These are phyloP conservation scores for Sarcophaga peregrina DNA, from an alignment of 1,140 invertebrate species.

Conservation along the genomic window DNA sequence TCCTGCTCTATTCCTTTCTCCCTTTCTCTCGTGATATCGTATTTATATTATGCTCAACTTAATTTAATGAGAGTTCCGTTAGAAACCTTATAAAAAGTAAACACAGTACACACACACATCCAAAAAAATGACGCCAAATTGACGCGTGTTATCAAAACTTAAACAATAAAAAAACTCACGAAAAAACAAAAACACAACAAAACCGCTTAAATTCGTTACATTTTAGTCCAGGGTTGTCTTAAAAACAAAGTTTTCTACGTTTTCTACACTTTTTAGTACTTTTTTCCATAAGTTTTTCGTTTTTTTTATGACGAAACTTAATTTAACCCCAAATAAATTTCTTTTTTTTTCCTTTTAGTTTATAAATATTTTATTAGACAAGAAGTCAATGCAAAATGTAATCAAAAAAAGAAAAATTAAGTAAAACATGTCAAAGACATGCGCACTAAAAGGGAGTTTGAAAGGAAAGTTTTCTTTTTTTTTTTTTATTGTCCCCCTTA, in stretches of 20 bases:
- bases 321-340: neutral
- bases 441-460: neutral
- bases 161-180: neutral
- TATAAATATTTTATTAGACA: slow-evolving; percentile 21
- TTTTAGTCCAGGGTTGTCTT: neutral
- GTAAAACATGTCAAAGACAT: neutral
- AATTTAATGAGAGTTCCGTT: slow-evolving; percentile 33
- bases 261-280: neutral
- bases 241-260: neutral
- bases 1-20: neutral
- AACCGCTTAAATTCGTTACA: too few relatives aligned
- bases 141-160: slow-evolving; percentile 11
- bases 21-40: neutral
- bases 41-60: neutral
- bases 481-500: too few relatives aligned
- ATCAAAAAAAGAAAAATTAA: too few relatives aligned
- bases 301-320: too few relatives aligned
- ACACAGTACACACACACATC: neutral
- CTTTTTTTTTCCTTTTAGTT: neutral
- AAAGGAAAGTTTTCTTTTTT: too few relatives aligned
- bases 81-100: slow-evolving; percentile 33
- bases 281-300: too few relatives aligned
- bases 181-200: neutral
- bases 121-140: slow-evolving; percentile 21
- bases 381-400: neutral